Conservation (phyloP, 2,888 invertebrate genomes). For the Cerastis rubricosa region DNA sequence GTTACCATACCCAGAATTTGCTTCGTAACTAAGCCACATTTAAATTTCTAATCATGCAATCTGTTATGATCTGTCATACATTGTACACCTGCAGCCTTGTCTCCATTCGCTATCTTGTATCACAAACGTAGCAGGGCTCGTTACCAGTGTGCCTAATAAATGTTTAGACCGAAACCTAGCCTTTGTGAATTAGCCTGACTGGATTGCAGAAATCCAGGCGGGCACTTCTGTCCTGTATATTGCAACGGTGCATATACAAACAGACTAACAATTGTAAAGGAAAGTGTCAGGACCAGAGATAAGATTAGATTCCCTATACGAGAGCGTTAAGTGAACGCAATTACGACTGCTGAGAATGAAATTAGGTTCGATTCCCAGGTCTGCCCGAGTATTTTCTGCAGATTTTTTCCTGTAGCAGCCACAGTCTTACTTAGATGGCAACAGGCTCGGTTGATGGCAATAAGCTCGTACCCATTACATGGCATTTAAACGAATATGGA, state of each 20-base stretch:
- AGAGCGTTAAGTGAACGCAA: not conserved
- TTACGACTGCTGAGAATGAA: not conserved
- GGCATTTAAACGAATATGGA: not conserved
- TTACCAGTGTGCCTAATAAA: conserved; percentile 20
- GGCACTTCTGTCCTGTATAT: not conserved
- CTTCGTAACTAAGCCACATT: not conserved
- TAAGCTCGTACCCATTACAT: not conserved
- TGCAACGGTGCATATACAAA: conserved; percentile 7
- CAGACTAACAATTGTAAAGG: conserved; percentile 11
- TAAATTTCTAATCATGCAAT: conserved; percentile 20
- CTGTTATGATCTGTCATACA: not conserved
- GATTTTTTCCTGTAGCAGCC: not conserved
- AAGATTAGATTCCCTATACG: too few species aligned
- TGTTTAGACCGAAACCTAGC: conserved; percentile 3
- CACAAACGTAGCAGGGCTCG: conserved; percentile 23
- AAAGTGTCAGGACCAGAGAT: not conserved
- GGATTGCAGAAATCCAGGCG: conserved; percentile 19
- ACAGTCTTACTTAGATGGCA: not conserved
- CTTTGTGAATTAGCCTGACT: conserved; percentile 41
- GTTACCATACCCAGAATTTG: not conserved
- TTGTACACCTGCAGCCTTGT: not conserved
- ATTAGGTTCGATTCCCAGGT: not conserved
- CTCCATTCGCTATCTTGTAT: not conserved
- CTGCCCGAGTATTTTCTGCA: not conserved
- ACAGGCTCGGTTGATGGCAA: not conserved